Evolutionary conservation across 2,113 vertebrate species (phyloP), one percentile per base, ranked within the genome.

Genomic region (Nycticryphes semicollaris): DNA sequence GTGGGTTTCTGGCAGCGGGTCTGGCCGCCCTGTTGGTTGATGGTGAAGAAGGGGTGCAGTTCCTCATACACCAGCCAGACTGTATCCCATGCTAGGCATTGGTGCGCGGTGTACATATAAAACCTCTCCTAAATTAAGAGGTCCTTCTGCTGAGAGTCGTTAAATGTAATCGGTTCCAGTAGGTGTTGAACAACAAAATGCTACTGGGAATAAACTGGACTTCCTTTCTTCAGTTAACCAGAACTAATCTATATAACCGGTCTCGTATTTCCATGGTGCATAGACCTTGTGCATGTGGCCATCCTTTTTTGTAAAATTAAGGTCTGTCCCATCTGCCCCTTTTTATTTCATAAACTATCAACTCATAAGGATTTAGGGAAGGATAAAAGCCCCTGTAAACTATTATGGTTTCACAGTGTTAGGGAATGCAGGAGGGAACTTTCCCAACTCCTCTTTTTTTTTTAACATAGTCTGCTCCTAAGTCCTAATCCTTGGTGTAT

Each of bases 151-250:
- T 18, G 39, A 78, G 66, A 81, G 81, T 48, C 30, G 6, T 96
- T 91, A 95, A 95, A 85, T 24, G 35, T 90, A 87, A 76, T 77
- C 85, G 69, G 78, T 85, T 90, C 88, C 94, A 90, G 63, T 70
- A 75, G 27, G 72, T 48, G 53, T 69, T 8, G 7, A 88, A 92
- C 67, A 92, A 73, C 57, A 90, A 93, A 90, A 94, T 74, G 54
- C 72, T 93, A 72, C 75, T 83, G 79, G 85, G 79, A 91, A 72
- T 90, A 82, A 82, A 64, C 82, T 85, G 79, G 82, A 83, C 78
- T 89, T 96, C 75, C 56, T 94, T 93, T 93, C 90, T 93, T 93
- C 85, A 88, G 70, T 93, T 80, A 81, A 86, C 62, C 70, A 53
- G 79, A 92, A 84, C 90, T 74, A 62, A 86, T 66, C 57, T 59